Percentiles rank a stretch among this genome's conserved stretches.
phyloP scores from a whole-genome alignment of 2,888 invertebrate species.

The Tortrix viridana region DNA sequence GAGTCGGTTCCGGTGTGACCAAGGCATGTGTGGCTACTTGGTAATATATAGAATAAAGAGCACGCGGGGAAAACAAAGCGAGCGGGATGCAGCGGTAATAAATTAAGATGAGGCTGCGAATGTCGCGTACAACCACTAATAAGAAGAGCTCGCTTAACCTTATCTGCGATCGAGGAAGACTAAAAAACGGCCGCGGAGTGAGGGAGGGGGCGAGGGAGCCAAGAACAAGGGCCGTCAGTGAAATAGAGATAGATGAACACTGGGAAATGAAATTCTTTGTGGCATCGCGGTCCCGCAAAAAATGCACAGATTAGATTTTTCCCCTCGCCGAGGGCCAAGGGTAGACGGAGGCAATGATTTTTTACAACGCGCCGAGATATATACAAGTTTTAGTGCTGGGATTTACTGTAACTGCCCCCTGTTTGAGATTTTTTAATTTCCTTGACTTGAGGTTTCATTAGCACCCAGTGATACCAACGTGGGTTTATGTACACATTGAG shows the following conservation, averaged over 20 bases:
- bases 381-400: slow-evolving; percentile 82
- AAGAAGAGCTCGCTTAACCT: slow-evolving; percentile 81
- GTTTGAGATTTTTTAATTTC: slow-evolving; percentile 83
- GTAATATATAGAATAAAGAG: slow-evolving; percentile 28
- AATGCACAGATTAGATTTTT: slow-evolving; percentile 85
- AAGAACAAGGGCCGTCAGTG: slow-evolving; percentile 84
- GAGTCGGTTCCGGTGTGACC: slow-evolving; percentile 58
- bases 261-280: slow-evolving; percentile 86
- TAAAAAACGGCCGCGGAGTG: slow-evolving; percentile 75
- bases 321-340: slow-evolving; percentile 79
- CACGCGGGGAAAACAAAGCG: slow-evolving; percentile 42
- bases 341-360: slow-evolving; percentile 83
- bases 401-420: slow-evolving; percentile 81
- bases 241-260: slow-evolving; percentile 85
- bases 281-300: slow-evolving; percentile 85
- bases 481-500: slow-evolving; percentile 13
- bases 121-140: slow-evolving; percentile 77
- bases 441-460: slow-evolving; percentile 66
- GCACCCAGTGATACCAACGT: slow-evolving; percentile 41
- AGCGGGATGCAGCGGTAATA: slow-evolving; percentile 55
- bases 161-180: slow-evolving; percentile 82
- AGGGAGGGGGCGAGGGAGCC: slow-evolving; percentile 55
- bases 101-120: slow-evolving; percentile 69
- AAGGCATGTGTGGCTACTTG: slow-evolving; percentile 3
- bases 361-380: slow-evolving; percentile 81